Conservation (phyloP, 2,797 vertebrate species). For the Lindbergichthys nudifrons region DNA sequence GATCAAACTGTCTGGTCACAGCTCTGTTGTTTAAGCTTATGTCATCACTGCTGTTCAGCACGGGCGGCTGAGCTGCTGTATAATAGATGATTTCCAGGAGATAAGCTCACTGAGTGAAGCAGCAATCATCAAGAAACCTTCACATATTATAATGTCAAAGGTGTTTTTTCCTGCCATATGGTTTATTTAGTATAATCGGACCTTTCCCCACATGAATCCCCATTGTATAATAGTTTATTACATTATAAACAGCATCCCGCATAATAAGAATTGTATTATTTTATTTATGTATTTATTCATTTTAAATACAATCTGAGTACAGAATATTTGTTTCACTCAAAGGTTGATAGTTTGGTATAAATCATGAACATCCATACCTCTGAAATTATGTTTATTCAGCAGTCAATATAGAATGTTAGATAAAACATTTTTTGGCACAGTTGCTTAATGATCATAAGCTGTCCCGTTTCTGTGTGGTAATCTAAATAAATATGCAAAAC, state of each 20-base stretch:
- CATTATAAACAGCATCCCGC: conserved; percentile 21
- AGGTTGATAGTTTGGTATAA: conserved; percentile 36
- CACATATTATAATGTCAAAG: conserved; percentile 30
- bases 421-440: conserved; percentile 89
- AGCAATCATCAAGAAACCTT: not conserved
- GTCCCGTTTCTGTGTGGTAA: conserved; percentile 80
- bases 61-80: conserved; percentile 23
- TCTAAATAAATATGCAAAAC: conserved; percentile 89
- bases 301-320: conserved; percentile 53
- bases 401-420: conserved; percentile 82
- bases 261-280: conserved; percentile 28
- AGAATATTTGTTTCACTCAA: conserved; percentile 37
- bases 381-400: conserved; percentile 87
- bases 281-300: conserved; percentile 37
- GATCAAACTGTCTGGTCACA: conserved; percentile 24
- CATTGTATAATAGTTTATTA: not conserved
- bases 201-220: not conserved
- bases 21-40: conserved; percentile 17
- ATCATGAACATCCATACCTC: conserved; percentile 61
- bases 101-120: conserved; percentile 12
- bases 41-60: conserved; percentile 26
- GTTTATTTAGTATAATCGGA: conserved; percentile 47
- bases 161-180: conserved; percentile 30
- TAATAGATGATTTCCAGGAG: conserved; percentile 38
- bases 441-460: conserved; percentile 86